These are phyloP conservation scores for Cervus canadensis DNA, from an alignment of 2,113 vertebrate genomes.

Conservation along the genomic window DNA sequence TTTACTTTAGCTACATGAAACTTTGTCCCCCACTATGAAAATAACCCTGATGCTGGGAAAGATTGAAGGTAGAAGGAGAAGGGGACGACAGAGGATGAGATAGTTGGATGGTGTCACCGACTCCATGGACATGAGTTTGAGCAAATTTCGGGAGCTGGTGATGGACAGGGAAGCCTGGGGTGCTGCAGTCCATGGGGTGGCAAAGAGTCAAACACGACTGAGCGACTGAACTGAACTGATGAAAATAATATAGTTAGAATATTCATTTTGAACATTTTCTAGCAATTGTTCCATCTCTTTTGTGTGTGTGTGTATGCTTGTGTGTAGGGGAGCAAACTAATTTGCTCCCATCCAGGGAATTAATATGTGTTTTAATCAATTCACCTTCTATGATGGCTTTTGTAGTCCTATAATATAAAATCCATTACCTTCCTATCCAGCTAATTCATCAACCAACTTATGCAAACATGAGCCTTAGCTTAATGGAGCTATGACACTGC, in stretches of 20 bases:
- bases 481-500: neutral
- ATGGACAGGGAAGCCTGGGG: neutral
- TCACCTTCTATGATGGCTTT: neutral
- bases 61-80: neutral
- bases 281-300: neutral
- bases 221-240: neutral
- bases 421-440: neutral
- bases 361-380: neutral
- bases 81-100: accelerated
- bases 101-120: neutral
- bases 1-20: neutral
- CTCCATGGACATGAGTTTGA: neutral
- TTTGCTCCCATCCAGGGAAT: neutral
- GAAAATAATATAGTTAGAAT: neutral
- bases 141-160: neutral
- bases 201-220: accelerated
- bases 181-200: neutral
- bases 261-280: neutral
- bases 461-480: neutral
- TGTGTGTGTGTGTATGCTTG: neutral
- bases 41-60: neutral
- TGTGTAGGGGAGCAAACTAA: accelerated
- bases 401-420: neutral
- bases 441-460: neutral
- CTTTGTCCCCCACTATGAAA: neutral